Percentiles rank a stretch among this genome's conserved stretches.
Evolutionary conservation across 2,113 vertebrate genomes (phyloP).

Genomic region (Progne subis): DNA sequence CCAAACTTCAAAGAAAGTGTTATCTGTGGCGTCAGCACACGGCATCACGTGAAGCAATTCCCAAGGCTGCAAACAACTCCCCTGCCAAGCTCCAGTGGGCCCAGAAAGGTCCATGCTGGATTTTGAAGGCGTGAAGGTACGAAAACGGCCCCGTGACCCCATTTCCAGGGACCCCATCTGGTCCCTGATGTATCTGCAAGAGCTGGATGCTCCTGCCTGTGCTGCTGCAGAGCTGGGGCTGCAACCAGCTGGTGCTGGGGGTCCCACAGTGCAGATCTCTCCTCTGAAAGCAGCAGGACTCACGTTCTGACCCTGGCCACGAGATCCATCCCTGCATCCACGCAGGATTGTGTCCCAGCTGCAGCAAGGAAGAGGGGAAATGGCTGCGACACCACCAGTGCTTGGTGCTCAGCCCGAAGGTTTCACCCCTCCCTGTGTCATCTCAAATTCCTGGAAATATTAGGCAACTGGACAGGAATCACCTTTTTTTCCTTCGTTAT

Average conservation of each 20-base stretch:
- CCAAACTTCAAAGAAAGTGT: not conserved
- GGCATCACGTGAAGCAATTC: not conserved
- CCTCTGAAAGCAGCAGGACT: not conserved
- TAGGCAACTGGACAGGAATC: not conserved
- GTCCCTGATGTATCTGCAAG: too few relatives aligned
- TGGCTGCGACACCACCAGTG: accelerated
- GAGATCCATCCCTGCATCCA: not conserved
- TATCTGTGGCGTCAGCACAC: not conserved
- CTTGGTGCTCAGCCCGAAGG: not conserved
- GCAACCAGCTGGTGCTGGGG: accelerated
- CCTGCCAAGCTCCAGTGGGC: not conserved
- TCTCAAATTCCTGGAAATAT: not conserved
- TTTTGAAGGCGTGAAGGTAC: not conserved
- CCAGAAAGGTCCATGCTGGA: not conserved
- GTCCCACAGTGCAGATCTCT: accelerated
- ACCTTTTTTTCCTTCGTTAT: not conserved
- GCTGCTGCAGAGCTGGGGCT: accelerated
- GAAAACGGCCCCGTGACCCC: not conserved
- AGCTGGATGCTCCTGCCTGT: accelerated
- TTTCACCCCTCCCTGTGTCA: not conserved
- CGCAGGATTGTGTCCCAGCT: not conserved
- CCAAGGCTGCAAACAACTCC: not conserved
- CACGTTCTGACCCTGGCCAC: accelerated
- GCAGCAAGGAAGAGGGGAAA: not conserved
- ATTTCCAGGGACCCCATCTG: not conserved